Conservation (phyloP, 2,888 invertebrate species). For the Branchellion lobata region DNA sequence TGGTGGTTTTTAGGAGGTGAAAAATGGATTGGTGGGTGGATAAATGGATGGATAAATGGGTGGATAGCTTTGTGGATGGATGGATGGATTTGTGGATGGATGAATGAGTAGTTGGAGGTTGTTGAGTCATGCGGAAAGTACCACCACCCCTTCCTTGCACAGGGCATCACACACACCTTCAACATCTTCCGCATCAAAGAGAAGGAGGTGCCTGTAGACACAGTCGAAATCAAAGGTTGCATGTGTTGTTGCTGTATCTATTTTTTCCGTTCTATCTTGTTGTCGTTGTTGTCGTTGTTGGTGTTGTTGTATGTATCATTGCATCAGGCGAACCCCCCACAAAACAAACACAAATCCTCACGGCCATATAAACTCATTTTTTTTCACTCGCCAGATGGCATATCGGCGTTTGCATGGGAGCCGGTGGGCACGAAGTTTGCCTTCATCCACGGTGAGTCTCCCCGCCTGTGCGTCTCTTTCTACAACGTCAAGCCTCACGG, state of each 20-base stretch:
- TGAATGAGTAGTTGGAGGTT: background rate
- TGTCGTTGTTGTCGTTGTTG: too few relatives aligned
- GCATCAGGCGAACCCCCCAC: too few relatives aligned
- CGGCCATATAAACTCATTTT: too few relatives aligned
- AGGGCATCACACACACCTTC: constrained; percentile 94
- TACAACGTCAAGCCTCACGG: constrained; percentile 88
- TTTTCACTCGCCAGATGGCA: constrained; percentile 60
- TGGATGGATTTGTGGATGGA: background rate
- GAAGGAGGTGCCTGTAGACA: constrained; percentile 95
- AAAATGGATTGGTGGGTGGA: too few relatives aligned
- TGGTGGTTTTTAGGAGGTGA: too few relatives aligned
- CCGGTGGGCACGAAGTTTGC: constrained; percentile 93
- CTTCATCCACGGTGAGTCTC: constrained; percentile 87
- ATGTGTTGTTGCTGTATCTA: constrained; percentile 53
- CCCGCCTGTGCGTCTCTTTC: constrained; percentile 81
- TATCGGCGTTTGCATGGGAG: constrained; percentile 91
- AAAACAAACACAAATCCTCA: too few relatives aligned
- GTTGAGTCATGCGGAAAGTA: background rate
- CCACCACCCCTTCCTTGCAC: background rate
- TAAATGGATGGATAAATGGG: too few relatives aligned
- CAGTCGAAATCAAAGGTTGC: constrained; percentile 86
- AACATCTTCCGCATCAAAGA: constrained; percentile 98
- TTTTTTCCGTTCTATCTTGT: background rate
- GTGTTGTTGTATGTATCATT: too few relatives aligned
- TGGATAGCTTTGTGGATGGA: background rate